Base-by-base conservation (phyloP, 92 coral and sea anemone genomes). In the Heliopora coerulea region DNA sequence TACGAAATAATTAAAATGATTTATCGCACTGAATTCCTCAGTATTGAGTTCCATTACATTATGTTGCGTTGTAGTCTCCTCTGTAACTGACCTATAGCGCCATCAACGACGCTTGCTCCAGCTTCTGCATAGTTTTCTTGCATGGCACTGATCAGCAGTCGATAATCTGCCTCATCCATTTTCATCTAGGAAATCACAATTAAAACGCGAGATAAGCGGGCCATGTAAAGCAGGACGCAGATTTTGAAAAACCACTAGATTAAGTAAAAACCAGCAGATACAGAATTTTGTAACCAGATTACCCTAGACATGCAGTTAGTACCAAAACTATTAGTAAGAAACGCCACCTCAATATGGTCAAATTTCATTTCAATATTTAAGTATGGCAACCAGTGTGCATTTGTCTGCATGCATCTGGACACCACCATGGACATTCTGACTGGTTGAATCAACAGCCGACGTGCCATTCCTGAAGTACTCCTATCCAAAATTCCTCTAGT, bases 331-430 rank as follows among this genome's bases (percentile, higher is more conserved):
- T n/a, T n/a, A n/a, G n/a, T n/a, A n/a, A n/a, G n/a, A n/a, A n/a
- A n/a, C n/a, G n/a, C 0, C 78, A 93, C 98, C 98, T 93, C 86
- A 39, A 93, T 81, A 64, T 82, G 86, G 28, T 83, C 96, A 66
- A 93, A 58, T n/a, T 74, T 59, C 24, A 88, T 84, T 12, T 86
- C 66, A 13, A 89, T 82, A 17, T 88, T 96, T 31, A 93, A 29
- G 17, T 86, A 62, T 8, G 98, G 98, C 33, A 89, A 60, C 27
- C 84, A 88, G 61, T 76, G 91, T 26, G 91, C 87, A 18, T 88
- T 66, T 12, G 96, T 80, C 37, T 73, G 70, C 57, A 89, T 70
- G 3, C 96, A 86, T n/a, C 98, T 91, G 29, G 82, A 82, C 60
- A 93, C 65, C 59, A 59, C 83, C 26, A 96, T 89, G 72, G 88